phyloP scores from a whole-genome alignment of 2,797 vertebrate genomes.

The Chrysocyon brachyurus region DNA sequence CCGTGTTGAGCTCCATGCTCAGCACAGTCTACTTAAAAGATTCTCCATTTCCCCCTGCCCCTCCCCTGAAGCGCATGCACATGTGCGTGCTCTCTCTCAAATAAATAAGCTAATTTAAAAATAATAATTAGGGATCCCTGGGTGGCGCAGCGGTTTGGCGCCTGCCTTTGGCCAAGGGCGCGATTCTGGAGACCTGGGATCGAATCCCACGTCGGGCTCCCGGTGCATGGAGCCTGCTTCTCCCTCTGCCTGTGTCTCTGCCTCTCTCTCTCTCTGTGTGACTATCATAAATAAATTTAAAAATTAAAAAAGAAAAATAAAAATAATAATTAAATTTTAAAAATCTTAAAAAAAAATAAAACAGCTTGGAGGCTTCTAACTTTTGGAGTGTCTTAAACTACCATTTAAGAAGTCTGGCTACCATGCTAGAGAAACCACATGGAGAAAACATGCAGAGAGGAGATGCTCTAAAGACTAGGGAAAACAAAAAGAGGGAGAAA shows the following conservation, averaged over 20 bases:
- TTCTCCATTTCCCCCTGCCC: background rate
- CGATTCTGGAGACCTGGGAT: background rate
- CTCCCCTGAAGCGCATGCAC: background rate
- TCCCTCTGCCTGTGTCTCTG: background rate
- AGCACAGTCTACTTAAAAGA: background rate
- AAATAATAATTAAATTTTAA: no score
- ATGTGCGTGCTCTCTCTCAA: background rate
- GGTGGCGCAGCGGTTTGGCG: no score
- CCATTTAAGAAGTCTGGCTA: slow-evolving; percentile 15
- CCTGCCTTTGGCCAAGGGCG: background rate
- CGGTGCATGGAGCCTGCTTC: background rate
- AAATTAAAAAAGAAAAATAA: no score
- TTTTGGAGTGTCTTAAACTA: background rate
- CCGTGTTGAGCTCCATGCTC: background rate
- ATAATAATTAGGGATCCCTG: background rate
- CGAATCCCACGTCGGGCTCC: background rate
- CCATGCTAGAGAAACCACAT: background rate
- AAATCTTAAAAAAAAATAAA: background rate
- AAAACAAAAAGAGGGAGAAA: background rate
- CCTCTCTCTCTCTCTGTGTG: no score
- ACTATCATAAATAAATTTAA: no score
- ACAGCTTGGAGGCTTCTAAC: background rate
- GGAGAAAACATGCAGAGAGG: background rate
- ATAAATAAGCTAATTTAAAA: background rate
- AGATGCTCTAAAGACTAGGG: background rate